Conservation (phyloP, 2,113 vertebrate genomes). For the Gymnogyps californianus region DNA sequence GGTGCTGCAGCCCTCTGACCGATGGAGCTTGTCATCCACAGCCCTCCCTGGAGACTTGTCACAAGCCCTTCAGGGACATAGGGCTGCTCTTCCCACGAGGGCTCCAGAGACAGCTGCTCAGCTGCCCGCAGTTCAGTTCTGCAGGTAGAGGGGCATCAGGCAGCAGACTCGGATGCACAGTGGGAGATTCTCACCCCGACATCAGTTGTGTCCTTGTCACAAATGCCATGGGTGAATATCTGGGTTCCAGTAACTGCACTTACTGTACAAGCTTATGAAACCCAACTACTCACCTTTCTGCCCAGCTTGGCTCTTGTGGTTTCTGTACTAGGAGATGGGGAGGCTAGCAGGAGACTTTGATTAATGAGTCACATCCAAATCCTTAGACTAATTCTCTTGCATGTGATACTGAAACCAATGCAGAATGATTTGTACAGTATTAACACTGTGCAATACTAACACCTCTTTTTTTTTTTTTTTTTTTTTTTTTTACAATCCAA, state of each 20-base stretch:
- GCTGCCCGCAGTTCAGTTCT: neutral
- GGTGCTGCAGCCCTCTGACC: neutral
- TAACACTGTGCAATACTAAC: neutral
- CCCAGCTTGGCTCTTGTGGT: neutral
- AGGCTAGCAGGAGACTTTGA: neutral
- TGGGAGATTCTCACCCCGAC: accelerated
- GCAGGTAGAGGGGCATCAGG: neutral
- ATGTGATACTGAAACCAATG: neutral
- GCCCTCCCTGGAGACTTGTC: neutral
- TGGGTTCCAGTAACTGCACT: neutral
- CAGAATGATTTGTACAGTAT: neutral
- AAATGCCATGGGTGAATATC: neutral
- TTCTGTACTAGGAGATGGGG: neutral
- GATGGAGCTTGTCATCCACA: neutral
- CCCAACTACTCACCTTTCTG: neutral
- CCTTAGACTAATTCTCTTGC: neutral
- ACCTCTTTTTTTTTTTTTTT: no score
- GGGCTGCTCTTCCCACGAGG: accelerated
- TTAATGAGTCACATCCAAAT: neutral
- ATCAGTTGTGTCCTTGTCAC: neutral
- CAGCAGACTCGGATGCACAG: accelerated
- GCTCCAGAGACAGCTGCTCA: neutral
- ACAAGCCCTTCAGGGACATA: neutral
- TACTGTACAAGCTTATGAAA: neutral
- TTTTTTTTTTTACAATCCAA: neutral